phyloP scores from a whole-genome alignment of 2,113 vertebrate species.

The Strix uralensis region DNA sequence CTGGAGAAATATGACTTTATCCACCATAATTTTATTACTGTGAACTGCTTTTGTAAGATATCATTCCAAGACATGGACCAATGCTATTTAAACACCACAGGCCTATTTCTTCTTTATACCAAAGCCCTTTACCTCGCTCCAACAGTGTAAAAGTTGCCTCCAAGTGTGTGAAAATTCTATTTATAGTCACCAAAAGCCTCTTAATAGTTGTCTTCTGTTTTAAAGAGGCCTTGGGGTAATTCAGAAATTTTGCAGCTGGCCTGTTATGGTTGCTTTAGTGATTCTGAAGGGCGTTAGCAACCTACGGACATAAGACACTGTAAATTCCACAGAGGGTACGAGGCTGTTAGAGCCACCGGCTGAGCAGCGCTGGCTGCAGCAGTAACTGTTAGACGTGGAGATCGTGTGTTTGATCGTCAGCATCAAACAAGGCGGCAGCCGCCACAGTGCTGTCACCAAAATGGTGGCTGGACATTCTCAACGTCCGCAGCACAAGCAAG shows the following conservation, averaged over 20 bases:
- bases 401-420: fast-evolving
- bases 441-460: not conserved
- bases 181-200: constrained; percentile 2
- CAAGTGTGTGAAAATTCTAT: not conserved
- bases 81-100: not conserved
- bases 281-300: not conserved
- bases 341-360: not conserved
- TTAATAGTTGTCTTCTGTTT: not conserved
- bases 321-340: not conserved
- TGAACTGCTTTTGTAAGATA: not conserved
- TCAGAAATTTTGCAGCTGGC: not conserved
- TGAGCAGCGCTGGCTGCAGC: not conserved
- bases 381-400: not conserved
- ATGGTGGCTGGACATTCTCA: not conserved
- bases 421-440: not conserved
- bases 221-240: not conserved
- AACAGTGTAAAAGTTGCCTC: not conserved
- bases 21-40: not conserved
- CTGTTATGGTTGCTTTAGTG: not conserved
- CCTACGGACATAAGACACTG: not conserved
- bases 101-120: not conserved
- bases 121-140: not conserved
- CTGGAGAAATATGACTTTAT: not conserved
- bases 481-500: not conserved
- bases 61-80: not conserved